Conservation (phyloP, 2,888 invertebrate species). For the Palloptera scutellata region DNA sequence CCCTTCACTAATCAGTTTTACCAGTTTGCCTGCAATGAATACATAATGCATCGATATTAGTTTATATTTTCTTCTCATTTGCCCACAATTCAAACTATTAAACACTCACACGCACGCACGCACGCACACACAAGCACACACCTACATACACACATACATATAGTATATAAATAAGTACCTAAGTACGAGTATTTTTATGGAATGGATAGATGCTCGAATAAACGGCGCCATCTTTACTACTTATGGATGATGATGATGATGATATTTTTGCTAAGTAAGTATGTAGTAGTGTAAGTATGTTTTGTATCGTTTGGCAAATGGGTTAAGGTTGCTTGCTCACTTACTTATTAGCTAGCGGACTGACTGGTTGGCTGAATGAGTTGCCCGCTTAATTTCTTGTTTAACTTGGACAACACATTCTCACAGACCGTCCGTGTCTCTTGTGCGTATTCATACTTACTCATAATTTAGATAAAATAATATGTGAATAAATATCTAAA, state of each 20-base stretch:
- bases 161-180: neutral
- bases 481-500: no score
- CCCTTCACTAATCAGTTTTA: neutral
- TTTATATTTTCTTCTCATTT: constrained; percentile 20
- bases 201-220: neutral
- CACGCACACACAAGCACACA: constrained; percentile 1
- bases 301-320: constrained; percentile 34
- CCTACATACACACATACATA: neutral
- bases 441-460: no score
- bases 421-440: no score
- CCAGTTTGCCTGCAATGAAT: constrained; percentile 6
- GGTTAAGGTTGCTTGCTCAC: constrained; percentile 32
- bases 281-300: no score
- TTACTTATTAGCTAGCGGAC: constrained; percentile 14
- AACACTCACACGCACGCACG: constrained; percentile 9
- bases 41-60: constrained; percentile 23
- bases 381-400: no score
- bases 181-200: neutral
- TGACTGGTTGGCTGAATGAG: constrained; percentile 2
- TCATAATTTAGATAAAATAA: no score
- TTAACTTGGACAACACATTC: no score
- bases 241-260: constrained; percentile 7
- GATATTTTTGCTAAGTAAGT: constrained; percentile 20
- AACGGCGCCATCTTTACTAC: constrained; percentile 30
- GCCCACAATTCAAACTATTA: constrained; percentile 6